Conservation (phyloP, 2,113 vertebrate genomes). For the Percopsis transmontana region DNA sequence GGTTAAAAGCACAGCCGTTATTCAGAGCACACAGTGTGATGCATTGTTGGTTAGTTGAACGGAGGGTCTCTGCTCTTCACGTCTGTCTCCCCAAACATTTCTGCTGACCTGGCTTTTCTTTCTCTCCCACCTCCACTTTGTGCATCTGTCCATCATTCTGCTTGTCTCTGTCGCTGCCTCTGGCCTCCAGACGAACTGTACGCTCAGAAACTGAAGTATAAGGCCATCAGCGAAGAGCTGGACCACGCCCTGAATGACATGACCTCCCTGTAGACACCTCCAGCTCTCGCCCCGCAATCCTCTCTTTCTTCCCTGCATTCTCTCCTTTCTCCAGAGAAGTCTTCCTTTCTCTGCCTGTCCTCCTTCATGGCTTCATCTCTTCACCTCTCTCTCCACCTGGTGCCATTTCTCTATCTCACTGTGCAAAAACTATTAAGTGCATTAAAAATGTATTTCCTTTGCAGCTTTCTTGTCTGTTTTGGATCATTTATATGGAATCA, state of each 20-base stretch:
- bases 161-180: slow-evolving; percentile 66
- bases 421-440: slow-evolving; percentile 28
- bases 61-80: too few relatives aligned
- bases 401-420: slow-evolving; percentile 51
- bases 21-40: too few relatives aligned
- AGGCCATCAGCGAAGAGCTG: too few relatives aligned
- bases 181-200: slow-evolving; percentile 83
- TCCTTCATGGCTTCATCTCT: not conserved
- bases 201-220: too few relatives aligned
- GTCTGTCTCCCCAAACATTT: slow-evolving; percentile 38
- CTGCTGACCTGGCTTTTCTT: slow-evolving; percentile 61
- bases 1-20: slow-evolving; percentile 21
- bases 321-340: not conserved
- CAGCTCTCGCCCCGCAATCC: slow-evolving; percentile 14
- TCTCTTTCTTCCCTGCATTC: slow-evolving; percentile 16
- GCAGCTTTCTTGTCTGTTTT: slow-evolving; percentile 38
- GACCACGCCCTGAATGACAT: slow-evolving; percentile 91
- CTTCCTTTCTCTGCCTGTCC: slow-evolving; percentile 1
- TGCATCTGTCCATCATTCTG: slow-evolving; percentile 61
- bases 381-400: slow-evolving; percentile 1
- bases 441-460: slow-evolving; percentile 58
- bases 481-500: too few relatives aligned
- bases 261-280: slow-evolving; percentile 84
- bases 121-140: slow-evolving; percentile 39
- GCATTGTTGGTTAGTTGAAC: too few relatives aligned